Evolutionary conservation across 1,140 invertebrate genomes (phyloP).

Genomic region (Andrena cerasifolii): DNA sequence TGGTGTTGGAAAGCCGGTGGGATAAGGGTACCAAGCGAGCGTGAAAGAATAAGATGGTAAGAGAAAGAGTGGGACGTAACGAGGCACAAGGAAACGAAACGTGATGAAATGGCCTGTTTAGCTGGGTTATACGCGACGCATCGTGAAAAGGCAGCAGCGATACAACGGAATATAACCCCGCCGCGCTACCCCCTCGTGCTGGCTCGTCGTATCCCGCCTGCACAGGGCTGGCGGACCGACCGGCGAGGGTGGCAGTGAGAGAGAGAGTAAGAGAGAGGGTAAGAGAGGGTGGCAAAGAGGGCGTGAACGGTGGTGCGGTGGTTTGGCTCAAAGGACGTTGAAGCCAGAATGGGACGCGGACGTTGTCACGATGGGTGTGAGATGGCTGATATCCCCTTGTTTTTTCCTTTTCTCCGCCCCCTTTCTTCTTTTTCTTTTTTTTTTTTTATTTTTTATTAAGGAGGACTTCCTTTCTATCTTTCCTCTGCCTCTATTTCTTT

Average conservation of each 20-base stretch:
- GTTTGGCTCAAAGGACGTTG: slow-evolving; percentile 67
- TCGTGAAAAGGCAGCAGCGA: slow-evolving; percentile 58
- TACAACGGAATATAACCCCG: slow-evolving; percentile 58
- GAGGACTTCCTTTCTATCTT: slow-evolving; percentile 38
- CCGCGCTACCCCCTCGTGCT: slow-evolving; percentile 5
- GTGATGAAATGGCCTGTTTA: slow-evolving; percentile 68
- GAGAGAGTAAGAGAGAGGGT: slow-evolving; percentile 1
- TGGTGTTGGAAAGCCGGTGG: background rate
- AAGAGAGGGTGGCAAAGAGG: slow-evolving; percentile 19
- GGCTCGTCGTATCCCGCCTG: slow-evolving; percentile 42
- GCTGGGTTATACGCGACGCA: slow-evolving; percentile 46
- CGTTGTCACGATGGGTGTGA: slow-evolving; percentile 64
- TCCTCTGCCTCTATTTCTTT: slow-evolving; percentile 9
- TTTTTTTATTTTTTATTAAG: slow-evolving; percentile 21
- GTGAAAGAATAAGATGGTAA: slow-evolving; percentile 25
- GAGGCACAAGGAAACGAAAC: slow-evolving; percentile 42
- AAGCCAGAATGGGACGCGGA: slow-evolving; percentile 64
- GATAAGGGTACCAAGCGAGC: background rate
- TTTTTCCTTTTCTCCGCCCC: slow-evolving; percentile 31
- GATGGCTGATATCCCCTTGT: slow-evolving; percentile 65
- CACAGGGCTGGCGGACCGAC: slow-evolving; percentile 30
- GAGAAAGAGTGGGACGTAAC: slow-evolving; percentile 10
- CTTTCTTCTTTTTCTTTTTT: background rate
- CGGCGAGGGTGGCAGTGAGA: slow-evolving; percentile 3
- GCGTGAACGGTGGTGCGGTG: slow-evolving; percentile 51